Evolutionary conservation across 2,888 invertebrate species (phyloP), one percentile per base, ranked within the genome.

Genomic region (Epinotia bilunana): DNA sequence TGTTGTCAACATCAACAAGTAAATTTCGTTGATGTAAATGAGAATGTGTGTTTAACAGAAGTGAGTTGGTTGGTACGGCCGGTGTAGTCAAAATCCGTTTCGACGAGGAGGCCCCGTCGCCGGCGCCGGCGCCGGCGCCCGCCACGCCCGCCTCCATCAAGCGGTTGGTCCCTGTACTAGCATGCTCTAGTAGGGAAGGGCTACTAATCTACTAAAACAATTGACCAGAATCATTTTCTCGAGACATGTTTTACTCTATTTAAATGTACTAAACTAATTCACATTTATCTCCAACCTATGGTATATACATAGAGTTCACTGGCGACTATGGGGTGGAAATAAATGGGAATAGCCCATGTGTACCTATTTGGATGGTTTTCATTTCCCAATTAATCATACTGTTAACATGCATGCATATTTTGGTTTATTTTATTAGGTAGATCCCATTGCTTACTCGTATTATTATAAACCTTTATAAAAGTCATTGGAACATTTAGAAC

Each of bases 11-110:
- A 20, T n/a, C n/a, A 63, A 18, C 20, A 20, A 46, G 46, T 46
- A 55, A 20, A 5, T 18, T n/a, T 33, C 16, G 13, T 70, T n/a
- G 16, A 28, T 57, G 49, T 76, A 76, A 73, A 58, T 61, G 64
- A 60, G 79, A 85, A 82, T 82, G 89, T 87, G 79, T 84, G 86
- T 89, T 91, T 92, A 91, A 93, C 94, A 94, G 95, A 94, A 95
- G 95, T 94, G 95, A 95, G 88, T 94, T 95, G 90, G 92, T 95
- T 83, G 95, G 95, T 80, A 95, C 95, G 79, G 95, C 95, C 79
- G 95, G 95, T 88, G 95, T 95, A 87, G 95, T 95, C 88, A 95
- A 95, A 92, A 91, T 95, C 82, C 92, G 88, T 81, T 91, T 91
- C 86, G 94, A 94, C 83, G 94, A 94, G 84, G 94, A 94, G 84